Conservation (phyloP, 2,113 vertebrate genomes). For the Sus scrofa region T2T-Sscrofa CM000818.6:116581001-116581500, state of each 20-base stretch:
- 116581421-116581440: background rate
- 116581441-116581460: background rate
- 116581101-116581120: background rate
- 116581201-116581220: background rate
- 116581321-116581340: background rate
- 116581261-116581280: background rate
- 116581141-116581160: background rate
- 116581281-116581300: background rate
- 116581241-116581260: background rate
- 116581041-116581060: background rate
- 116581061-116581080: background rate
- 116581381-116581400: background rate
- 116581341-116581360: background rate
- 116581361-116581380: background rate
- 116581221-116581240: background rate
- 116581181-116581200: slow-evolving; percentile 30
- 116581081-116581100: background rate
- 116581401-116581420: background rate
- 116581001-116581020: background rate
- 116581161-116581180: slow-evolving; percentile 56
- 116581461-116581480: background rate
- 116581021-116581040: background rate
- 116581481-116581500: background rate
- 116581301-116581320: background rate
- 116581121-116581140: background rate